Evolutionary conservation across 2,888 invertebrate species (phyloP), one percentile per base, ranked within the genome.

Genomic region (Carcina quercana): DNA sequence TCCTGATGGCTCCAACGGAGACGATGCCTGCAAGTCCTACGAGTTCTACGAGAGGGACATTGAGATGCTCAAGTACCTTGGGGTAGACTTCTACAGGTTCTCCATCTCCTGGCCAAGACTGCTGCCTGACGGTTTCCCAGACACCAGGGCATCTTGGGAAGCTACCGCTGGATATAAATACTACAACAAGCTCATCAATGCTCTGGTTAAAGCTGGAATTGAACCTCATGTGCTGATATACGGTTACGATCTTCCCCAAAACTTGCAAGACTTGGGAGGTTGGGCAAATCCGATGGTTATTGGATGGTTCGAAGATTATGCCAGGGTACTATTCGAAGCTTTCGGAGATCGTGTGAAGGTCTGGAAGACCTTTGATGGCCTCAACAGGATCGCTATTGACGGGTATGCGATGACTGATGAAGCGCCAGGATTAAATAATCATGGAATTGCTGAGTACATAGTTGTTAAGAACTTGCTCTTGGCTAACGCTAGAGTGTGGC

Each of bases 101-200:
- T 88, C 88, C 2, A 75, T 88, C 35, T 85, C 88, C 1, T 91
- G 91, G 91, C 59, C 88, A 0, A 71, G 91, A 34, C 64, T 91
- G 7, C 60, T 90, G 24, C 89, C 91, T 0, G 82, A 67, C 22
- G 90, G 88, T 2, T 80, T 78, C 28, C 40, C 74, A 0, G 73
- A 86, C 28, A 60, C 64, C 25, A n/a, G n/a, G n/a, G n/a, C n/a
- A n/a, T n/a, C n/a, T n/a, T 51, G 74, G 4, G 60, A 88, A 12
- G 92, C 89, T 52, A 53, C 82, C 43, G 74, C 71, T 1, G 92
- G 90, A 2, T 66, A 89, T 8, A 59, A 78, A 15, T 90, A 91
- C 58, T 92, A 92, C 59, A 87, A 87, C 38, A 70, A 76, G 30
- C 49, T 92, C 1, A 88, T 92, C 22, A 60, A 90, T 43, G 86